Evolutionary conservation across 2,888 invertebrate genomes (phyloP).

Genomic region (Ophion slaviceki): DNA sequence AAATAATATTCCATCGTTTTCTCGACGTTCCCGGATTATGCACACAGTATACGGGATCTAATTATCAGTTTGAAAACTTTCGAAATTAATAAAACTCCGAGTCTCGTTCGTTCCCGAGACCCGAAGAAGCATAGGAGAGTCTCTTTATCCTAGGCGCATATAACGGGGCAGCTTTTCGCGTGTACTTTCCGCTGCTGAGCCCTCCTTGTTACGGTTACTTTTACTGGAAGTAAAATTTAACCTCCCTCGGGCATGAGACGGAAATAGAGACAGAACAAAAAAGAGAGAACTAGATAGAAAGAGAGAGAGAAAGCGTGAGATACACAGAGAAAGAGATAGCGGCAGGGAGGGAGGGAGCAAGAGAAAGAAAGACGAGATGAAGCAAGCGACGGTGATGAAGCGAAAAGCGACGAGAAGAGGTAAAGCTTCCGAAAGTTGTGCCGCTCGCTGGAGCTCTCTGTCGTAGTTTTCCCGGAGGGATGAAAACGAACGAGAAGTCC

Average conservation of each 20-base stretch:
- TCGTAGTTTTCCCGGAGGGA: slow-evolving; percentile 52
- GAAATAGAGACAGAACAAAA: slow-evolving; percentile 16
- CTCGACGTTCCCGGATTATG: slow-evolving; percentile 25
- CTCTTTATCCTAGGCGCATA: slow-evolving; percentile 30
- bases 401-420: slow-evolving; percentile 49
- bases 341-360: background rate
- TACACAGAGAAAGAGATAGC: too few relatives aligned
- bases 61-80: slow-evolving; percentile 81
- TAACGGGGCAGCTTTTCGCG: background rate
- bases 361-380: slow-evolving; percentile 22
- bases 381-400: slow-evolving; percentile 46
- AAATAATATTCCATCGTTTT: slow-evolving; percentile 58
- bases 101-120: slow-evolving; percentile 11
- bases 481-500: slow-evolving; percentile 66
- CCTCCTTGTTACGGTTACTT: slow-evolving; percentile 63
- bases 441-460: slow-evolving; percentile 9
- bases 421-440: slow-evolving; percentile 50
- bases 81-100: slow-evolving; percentile 81
- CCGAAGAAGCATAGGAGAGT: slow-evolving; percentile 24
- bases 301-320: slow-evolving; percentile 18
- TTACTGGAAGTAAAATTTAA: slow-evolving; percentile 65
- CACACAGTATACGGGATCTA: slow-evolving; percentile 74
- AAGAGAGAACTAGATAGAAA: slow-evolving; percentile 15
- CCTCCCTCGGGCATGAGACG: slow-evolving; percentile 36
- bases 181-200: background rate